Evolutionary conservation across 2,113 vertebrate species (phyloP).

Genomic region (Andinoacara biseriatus): DNA sequence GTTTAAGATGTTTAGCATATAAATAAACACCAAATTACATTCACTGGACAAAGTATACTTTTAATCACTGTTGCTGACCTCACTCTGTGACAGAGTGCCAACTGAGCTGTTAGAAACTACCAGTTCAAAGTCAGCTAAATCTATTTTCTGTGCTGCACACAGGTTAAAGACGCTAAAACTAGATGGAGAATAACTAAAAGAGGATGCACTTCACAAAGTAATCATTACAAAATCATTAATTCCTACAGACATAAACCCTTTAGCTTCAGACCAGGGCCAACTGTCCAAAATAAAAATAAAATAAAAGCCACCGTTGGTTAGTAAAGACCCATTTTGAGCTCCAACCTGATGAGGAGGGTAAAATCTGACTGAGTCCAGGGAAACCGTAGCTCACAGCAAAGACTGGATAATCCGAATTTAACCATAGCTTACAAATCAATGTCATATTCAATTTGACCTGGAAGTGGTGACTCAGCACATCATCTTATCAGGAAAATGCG

Average conservation of each 20-base stretch:
- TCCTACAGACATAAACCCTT: neutral
- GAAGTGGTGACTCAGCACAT: too few relatives aligned
- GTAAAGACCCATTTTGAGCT: neutral
- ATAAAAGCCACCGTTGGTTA: neutral
- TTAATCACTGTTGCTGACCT: neutral
- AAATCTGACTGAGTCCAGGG: too few relatives aligned
- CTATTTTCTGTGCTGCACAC: neutral
- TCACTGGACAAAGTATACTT: too few relatives aligned
- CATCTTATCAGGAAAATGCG: too few relatives aligned
- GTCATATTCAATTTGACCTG: too few relatives aligned
- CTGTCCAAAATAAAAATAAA: neutral
- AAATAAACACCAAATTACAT: neutral
- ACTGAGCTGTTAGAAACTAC: neutral
- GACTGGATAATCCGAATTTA: too few relatives aligned
- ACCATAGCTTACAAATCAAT: too few relatives aligned
- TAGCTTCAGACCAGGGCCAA: neutral
- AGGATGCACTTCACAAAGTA: neutral
- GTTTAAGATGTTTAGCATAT: neutral
- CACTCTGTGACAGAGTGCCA: neutral
- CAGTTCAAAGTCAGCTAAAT: neutral
- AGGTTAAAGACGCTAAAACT: rapidly evolving
- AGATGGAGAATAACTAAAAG: neutral
- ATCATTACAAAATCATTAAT: neutral
- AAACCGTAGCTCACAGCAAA: too few relatives aligned
- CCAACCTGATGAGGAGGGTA: neutral